Percentiles rank a stretch among this genome's conserved stretches.
These are phyloP conservation scores for Endotricha flammealis DNA, from an alignment of 2,888 invertebrate genomes.

Conservation along the genomic window DNA sequence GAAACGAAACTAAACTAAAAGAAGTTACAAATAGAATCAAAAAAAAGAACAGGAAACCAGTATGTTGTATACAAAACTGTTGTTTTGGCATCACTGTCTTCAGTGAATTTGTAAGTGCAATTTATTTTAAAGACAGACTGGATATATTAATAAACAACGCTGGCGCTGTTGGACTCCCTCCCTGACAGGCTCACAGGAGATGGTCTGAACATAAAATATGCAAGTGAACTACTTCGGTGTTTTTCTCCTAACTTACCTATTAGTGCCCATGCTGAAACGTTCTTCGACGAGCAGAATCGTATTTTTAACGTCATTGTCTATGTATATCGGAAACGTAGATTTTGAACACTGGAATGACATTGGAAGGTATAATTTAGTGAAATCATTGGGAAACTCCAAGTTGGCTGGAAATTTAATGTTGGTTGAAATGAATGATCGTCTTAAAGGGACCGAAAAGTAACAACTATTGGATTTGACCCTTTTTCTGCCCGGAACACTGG, in stretches of 20 bases:
- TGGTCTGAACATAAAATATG: conserved; percentile 81
- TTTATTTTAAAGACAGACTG: conserved; percentile 51
- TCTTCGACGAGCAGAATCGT: conserved; percentile 80
- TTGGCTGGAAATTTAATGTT: conserved; percentile 81
- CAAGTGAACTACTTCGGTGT: conserved; percentile 85
- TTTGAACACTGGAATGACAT: conserved; percentile 38
- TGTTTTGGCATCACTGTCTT: conserved; percentile 64
- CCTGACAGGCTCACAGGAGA: conserved; percentile 76
- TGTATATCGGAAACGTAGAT: conserved; percentile 64
- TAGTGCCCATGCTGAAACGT: conserved; percentile 71
- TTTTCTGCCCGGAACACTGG: conserved; percentile 54
- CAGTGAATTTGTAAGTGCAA: conserved; percentile 73
- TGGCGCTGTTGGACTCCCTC: conserved; percentile 64
- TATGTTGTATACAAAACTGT: conserved; percentile 47
- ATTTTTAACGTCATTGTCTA: conserved; percentile 79
- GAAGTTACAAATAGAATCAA: conserved; percentile 48
- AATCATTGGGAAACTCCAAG: conserved; percentile 64
- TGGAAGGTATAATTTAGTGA: conserved; percentile 41
- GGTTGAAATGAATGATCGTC: conserved; percentile 72
- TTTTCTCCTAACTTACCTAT: conserved; percentile 84
- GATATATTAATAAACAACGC: conserved; percentile 79
- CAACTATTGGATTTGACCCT: conserved; percentile 81
- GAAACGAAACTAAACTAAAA: conserved; percentile 62
- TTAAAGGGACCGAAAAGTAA: conserved; percentile 79
- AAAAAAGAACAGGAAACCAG: conserved; percentile 44